phyloP scores from a whole-genome alignment of 2,797 vertebrate genomes.

The Sebastes reedi region DNA sequence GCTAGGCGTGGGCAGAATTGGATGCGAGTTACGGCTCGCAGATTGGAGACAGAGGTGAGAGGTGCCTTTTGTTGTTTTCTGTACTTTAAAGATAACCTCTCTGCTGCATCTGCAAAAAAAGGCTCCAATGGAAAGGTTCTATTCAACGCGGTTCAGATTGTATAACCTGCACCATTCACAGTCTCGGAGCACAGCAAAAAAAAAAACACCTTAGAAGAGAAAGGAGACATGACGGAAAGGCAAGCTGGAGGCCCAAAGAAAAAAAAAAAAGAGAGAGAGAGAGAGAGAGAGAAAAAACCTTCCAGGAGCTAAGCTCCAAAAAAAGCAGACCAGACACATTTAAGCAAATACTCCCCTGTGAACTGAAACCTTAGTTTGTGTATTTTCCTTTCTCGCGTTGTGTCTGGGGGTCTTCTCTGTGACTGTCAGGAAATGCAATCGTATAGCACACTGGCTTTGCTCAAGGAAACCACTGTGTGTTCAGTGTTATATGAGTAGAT shows the following conservation, averaged over 20 bases:
- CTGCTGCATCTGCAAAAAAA: constrained; percentile 15
- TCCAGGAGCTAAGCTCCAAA: constrained; percentile 12
- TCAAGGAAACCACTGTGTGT: constrained; percentile 13
- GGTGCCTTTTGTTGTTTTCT: constrained; percentile 41
- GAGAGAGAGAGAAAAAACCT: not conserved
- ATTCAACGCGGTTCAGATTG: constrained; percentile 55
- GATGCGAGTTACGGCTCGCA: constrained; percentile 5
- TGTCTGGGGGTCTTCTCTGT: constrained; percentile 27
- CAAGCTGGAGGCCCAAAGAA: not conserved
- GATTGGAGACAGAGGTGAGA: constrained; percentile 44
- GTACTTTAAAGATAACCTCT: constrained; percentile 56
- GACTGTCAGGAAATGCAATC: constrained; percentile 41
- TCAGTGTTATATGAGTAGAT: constrained; percentile 12
- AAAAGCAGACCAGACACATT: constrained; percentile 34
- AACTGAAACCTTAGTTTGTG: constrained; percentile 17
- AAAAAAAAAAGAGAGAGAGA: not conserved
- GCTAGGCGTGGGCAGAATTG: constrained; percentile 29
- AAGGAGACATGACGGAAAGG: constrained; percentile 32
- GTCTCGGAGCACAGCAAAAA: constrained; percentile 17
- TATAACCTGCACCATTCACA: constrained; percentile 46
- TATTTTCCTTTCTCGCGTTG: not conserved
- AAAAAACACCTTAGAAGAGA: constrained; percentile 38
- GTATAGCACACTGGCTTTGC: constrained; percentile 21
- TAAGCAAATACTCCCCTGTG: constrained; percentile 34
- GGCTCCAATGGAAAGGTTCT: constrained; percentile 26